Percentiles rank a stretch among this genome's conserved stretches.
Conservation (phyloP, 2,113 vertebrate genomes). For the Platycercus adscitus region DNA sequence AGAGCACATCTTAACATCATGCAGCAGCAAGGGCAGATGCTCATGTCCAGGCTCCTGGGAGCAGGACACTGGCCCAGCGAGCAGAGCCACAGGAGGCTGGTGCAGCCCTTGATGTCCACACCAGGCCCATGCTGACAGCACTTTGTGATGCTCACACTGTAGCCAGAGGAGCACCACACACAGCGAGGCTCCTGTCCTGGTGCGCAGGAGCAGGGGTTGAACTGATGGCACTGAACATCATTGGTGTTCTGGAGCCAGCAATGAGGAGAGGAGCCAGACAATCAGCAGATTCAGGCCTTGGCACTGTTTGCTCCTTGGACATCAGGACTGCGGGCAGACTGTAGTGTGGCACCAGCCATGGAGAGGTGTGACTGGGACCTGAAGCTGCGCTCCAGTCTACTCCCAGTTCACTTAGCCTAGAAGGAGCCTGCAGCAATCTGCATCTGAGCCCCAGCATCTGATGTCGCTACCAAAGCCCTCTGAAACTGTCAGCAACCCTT, state of each 20-base stretch:
- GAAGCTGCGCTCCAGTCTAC: background rate
- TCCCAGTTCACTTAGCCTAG: background rate
- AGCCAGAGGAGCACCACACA: background rate
- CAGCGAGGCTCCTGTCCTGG: background rate
- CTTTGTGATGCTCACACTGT: background rate
- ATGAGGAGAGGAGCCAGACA: background rate
- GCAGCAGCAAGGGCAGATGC: background rate
- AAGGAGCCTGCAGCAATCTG: background rate
- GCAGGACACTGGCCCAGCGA: background rate
- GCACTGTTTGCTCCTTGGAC: background rate
- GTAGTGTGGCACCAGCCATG: background rate
- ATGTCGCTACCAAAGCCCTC: background rate
- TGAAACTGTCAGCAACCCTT: background rate
- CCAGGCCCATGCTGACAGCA: background rate
- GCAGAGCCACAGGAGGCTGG: background rate
- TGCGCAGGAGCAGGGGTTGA: background rate
- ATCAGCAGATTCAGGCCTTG: background rate
- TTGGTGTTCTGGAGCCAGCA: background rate
- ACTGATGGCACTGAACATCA: background rate
- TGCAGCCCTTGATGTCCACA: background rate
- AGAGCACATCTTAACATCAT: background rate
- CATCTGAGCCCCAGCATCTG: background rate
- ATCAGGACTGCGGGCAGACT: accelerated
- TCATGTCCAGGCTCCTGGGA: background rate
- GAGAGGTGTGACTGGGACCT: background rate